A percentile compares a stretch with the other conserved stretches of the same genome.
Conservation (phyloP, 2,888 invertebrate genomes). For the Acanthosepion pharaonis region DNA sequence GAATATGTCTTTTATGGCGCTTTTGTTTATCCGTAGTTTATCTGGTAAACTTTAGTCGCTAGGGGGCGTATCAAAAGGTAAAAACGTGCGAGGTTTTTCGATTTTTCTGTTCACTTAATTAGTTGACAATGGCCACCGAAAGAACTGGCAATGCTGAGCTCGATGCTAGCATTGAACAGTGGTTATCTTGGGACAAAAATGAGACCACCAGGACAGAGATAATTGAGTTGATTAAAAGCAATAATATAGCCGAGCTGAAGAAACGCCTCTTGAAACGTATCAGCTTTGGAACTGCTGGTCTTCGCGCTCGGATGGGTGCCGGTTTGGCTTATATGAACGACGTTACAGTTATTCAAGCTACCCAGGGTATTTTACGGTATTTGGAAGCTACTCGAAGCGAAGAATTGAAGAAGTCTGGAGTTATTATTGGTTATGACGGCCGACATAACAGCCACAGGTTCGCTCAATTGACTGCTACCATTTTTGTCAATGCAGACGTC, state of each 20-base stretch:
- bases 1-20: neutral
- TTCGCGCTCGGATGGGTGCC: conserved; percentile 92
- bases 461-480: conserved; percentile 88
- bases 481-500: conserved; percentile 85
- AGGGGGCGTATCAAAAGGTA: neutral
- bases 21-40: conserved; percentile 2
- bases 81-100: conserved; percentile 14
- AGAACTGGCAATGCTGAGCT: conserved; percentile 6
- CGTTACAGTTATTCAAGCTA: conserved; percentile 90
- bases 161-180: neutral
- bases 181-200: conserved; percentile 65
- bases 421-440: conserved; percentile 94
- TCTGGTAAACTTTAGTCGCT: neutral
- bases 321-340: conserved; percentile 97
- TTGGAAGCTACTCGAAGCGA: conserved; percentile 79
- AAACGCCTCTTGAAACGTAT: conserved; percentile 83
- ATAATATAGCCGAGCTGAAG: conserved; percentile 79
- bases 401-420: conserved; percentile 80
- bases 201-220: conserved; percentile 81
- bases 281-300: conserved; percentile 91
- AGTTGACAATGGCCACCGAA: neutral
- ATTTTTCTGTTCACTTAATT: neutral
- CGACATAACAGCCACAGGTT: conserved; percentile 93
- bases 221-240: conserved; percentile 77
- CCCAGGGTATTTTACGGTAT: conserved; percentile 87